Percentiles rank a stretch among this genome's conserved stretches.
Conservation (phyloP, 2,888 invertebrate genomes). For the Serrognathus titanus region DNA sequence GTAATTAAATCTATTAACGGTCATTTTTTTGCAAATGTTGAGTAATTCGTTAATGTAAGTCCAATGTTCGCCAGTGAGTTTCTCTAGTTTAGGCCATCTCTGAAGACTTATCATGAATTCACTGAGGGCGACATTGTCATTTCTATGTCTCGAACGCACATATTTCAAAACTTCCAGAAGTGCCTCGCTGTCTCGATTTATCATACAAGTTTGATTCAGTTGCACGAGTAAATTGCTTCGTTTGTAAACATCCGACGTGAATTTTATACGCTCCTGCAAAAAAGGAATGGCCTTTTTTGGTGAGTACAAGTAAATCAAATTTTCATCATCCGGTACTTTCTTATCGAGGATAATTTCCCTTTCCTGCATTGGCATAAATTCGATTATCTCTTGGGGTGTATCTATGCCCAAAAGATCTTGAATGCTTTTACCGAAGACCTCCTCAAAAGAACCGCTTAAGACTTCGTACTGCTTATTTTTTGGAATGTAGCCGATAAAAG, state of each 20-base stretch:
- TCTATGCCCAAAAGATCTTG: background rate
- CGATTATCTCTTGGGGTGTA: background rate
- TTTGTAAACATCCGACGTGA: background rate
- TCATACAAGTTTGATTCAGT: slow-evolving; percentile 1
- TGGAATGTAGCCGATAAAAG: background rate
- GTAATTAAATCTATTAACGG: too few relatives aligned
- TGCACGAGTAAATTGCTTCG: background rate
- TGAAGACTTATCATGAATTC: background rate
- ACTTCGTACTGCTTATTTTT: slow-evolving; percentile 2
- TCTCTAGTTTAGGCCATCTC: slow-evolving; percentile 4
- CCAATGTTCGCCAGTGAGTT: slow-evolving; percentile 8
- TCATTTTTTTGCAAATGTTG: too few relatives aligned
- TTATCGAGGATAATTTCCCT: slow-evolving; percentile 6
- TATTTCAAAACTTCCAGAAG: slow-evolving; percentile 5
- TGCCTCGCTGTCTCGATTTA: background rate
- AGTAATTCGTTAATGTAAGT: background rate
- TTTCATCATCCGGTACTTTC: slow-evolving; percentile 2
- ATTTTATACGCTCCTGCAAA: slow-evolving; percentile 7
- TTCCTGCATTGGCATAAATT: slow-evolving; percentile 3
- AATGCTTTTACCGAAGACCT: slow-evolving; percentile 2
- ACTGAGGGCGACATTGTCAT: background rate
- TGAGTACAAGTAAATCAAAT: slow-evolving; percentile 1
- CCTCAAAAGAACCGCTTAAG: background rate
- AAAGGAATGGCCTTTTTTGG: slow-evolving; percentile 5
- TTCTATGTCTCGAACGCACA: slow-evolving; percentile 6